A percentile compares a stretch with the other conserved stretches of the same genome.
Conservation (phyloP, 2,113 vertebrate genomes). For the Hipposideros armiger region DNA sequence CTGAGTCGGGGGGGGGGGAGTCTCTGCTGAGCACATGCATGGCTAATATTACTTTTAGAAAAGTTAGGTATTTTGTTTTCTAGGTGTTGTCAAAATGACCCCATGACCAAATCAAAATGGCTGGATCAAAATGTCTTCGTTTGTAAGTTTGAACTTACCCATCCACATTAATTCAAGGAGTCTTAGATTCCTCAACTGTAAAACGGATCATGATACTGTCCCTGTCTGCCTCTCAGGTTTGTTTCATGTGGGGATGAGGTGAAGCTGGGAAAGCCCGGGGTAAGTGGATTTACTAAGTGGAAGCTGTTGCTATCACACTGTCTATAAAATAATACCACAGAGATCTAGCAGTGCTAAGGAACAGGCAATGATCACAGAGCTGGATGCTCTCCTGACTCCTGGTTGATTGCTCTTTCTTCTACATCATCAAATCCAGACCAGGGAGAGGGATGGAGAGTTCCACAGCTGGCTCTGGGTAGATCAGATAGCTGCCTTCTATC, state of each 20-base stretch:
- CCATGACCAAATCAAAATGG: neutral
- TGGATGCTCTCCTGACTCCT: neutral
- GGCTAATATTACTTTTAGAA: neutral
- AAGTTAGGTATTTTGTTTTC: neutral
- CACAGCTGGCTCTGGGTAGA: neutral
- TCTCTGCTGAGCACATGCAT: neutral
- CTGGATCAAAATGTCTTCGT: neutral
- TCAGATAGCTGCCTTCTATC: neutral
- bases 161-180: neutral
- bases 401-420: neutral
- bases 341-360: neutral
- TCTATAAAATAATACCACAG: neutral
- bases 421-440: neutral
- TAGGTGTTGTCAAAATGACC: neutral
- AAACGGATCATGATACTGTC: neutral
- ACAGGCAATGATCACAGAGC: neutral
- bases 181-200: neutral
- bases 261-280: neutral
- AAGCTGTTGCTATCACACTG: neutral
- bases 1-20: too few species aligned
- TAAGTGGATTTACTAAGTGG: neutral
- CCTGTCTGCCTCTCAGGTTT: neutral
- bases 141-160: neutral
- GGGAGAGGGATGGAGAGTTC: neutral
- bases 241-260: neutral